Conservation (phyloP, 2,113 vertebrate genomes). For the Malaclemys terrapin region DNA sequence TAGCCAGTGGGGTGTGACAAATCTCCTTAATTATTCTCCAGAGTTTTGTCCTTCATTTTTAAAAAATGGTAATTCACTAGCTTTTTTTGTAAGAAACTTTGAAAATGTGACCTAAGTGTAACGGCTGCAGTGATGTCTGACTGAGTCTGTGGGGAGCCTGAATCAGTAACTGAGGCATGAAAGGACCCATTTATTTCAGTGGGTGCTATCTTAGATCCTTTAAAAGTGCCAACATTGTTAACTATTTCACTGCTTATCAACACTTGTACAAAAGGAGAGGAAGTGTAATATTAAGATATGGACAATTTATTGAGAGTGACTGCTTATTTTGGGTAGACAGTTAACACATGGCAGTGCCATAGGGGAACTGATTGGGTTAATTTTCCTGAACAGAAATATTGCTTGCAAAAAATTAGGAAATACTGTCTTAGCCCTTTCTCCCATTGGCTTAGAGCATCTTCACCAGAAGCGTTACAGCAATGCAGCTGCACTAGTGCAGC, state of each 20-base stretch:
- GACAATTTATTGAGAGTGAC: not conserved
- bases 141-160: not conserved
- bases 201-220: not conserved
- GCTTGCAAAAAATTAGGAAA: not conserved
- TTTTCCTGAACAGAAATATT: not conserved
- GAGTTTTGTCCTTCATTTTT: not conserved
- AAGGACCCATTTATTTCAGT: not conserved
- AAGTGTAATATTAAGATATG: accelerated
- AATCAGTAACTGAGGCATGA: not conserved
- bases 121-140: not conserved
- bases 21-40: not conserved
- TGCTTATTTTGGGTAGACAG: not conserved
- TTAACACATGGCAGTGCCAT: not conserved
- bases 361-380: accelerated
- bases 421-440: not conserved
- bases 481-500: too few relatives aligned
- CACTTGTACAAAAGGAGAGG: not conserved
- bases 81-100: not conserved
- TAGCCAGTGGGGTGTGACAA: not conserved
- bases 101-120: not conserved
- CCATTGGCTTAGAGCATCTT: too few relatives aligned
- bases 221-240: not conserved
- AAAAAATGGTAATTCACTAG: not conserved
- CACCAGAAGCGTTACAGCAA: too few relatives aligned
- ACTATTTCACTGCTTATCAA: not conserved